Evolutionary conservation across 2,797 vertebrate genomes (phyloP), one percentile per base, ranked within the genome.

Genomic region (Lemur catta): DNA sequence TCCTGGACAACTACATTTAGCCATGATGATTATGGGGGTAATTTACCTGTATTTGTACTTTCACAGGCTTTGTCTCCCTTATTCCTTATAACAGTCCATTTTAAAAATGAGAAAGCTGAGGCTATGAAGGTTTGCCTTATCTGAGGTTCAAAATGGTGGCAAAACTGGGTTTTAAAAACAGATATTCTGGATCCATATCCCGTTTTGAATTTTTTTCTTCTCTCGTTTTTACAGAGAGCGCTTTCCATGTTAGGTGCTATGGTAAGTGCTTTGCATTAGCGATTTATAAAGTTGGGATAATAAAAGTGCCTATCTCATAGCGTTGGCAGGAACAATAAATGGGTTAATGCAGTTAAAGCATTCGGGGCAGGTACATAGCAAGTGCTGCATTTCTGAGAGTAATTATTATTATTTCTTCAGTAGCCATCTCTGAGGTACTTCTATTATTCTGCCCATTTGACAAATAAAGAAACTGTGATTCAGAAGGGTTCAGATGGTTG

Each of bases 71-170:
- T n/a, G 2, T 43, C 41, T 84, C 38, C 24, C 22, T 57, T 52
- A 33, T 35, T 74, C 30, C 20, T 52, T 75, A 2, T 17, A 78
- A 75, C 2, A 52, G 30, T 41, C 22, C 30, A 50, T 92, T 84
- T 93, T 76, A 78, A 91, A 95, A 95, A 67, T 30, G 88, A 96
- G 78, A 95, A 80, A 88, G 78, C 22, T 59, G n/a, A 78, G 35
- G 15, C 30, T 57, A 74, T 50, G 35, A 72, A 50, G 1, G 11
- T 28, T 92, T 33, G 5, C 52, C 20, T 69, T 48, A 69, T 75
- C 61, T 30, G 65, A 46, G 20, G 55, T 61, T 57, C 74, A 82
- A 75, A 85, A 14, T 26, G 78, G n/a, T 4, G 84, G 57, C 4
- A 93, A 92, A 84, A 84, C 26, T 87, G 43, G 38, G 15, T n/a